phyloP scores from a whole-genome alignment of 2,113 vertebrate species.

The Nesogale talazaci region DNA sequence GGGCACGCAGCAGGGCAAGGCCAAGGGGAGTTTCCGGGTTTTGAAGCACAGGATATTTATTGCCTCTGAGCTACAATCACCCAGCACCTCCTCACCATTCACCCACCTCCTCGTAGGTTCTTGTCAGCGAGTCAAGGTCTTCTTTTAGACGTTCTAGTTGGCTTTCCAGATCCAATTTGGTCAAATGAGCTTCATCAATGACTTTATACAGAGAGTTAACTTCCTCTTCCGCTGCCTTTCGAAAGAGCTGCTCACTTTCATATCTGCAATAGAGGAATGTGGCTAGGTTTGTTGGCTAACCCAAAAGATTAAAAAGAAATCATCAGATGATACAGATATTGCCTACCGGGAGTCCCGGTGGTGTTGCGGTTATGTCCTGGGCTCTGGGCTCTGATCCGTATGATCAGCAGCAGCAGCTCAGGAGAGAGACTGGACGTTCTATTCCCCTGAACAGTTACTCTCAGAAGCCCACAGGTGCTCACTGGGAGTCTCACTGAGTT shows the following conservation, averaged over 20 bases:
- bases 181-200: conserved; percentile 93
- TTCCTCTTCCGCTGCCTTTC: conserved; percentile 94
- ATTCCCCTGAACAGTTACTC: too few species aligned
- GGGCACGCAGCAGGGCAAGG: neutral
- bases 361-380: too few species aligned
- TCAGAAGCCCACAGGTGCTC: too few species aligned
- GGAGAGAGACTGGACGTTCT: too few species aligned
- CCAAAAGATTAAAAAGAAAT: neutral
- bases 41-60: neutral
- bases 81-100: neutral
- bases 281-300: conserved; percentile 47
- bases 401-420: too few species aligned
- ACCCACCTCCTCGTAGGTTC: conserved; percentile 93
- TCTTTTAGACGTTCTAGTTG: conserved; percentile 93
- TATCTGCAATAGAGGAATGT: conserved; percentile 86
- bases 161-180: conserved; percentile 92
- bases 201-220: conserved; percentile 94
- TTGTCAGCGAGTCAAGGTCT: conserved; percentile 90
- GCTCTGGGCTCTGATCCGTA: too few species aligned
- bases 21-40: rapidly evolving
- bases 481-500: too few species aligned
- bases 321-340: too few species aligned
- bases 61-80: neutral
- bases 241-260: conserved; percentile 94
- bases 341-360: too few species aligned